Evolutionary conservation across 2,113 vertebrate genomes (phyloP), one percentile per base, ranked within the genome.

Genomic region (Picathartes gymnocephalus): DNA sequence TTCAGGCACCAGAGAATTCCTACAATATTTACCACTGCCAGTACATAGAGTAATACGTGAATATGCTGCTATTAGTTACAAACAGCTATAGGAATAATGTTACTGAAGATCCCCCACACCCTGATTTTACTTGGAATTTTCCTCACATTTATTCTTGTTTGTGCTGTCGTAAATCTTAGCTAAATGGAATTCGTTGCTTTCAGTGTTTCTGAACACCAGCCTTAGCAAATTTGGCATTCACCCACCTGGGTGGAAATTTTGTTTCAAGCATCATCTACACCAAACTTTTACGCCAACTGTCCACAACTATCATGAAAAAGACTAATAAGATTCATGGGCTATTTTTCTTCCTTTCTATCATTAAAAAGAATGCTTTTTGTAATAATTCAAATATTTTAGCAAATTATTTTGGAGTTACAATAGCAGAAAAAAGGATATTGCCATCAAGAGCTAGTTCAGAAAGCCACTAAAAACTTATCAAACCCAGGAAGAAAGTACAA

Each of bases 41-140:
- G 42, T 4, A 28, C 4, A 28, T 4, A 30, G 4, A 19, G 14
- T 2, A n/a, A 39, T 5, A 18, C 0, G 27, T 16, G 15, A 65
- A 61, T 14, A n/a, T 27, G 13, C 45, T 79, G 30, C 48, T 23
- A 4, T 42, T n/a, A 14, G 10, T 33, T n/a, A n/a, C 6, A 50
- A 79, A 50, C 12, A 17, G 17, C 56, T 10, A 8, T 3, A 45
- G 65, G 10, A 82, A 74, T 14, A 42, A 37, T 2, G 5, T 20
- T 13, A 47, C 27, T 7, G 19, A 53, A 45, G 25, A n/a, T 35
- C 5, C 50, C 33, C 25, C 19, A 35, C 10, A 14, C 23, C 15
- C 24, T 6, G 15, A 24, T 65, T 79, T 39, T 24, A 72, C 48
- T 56, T 10, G 13, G 8, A 77, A 44, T 61, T 84, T 66, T 37